A percentile compares a stretch with the other conserved stretches of the same genome.
phyloP scores from a whole-genome alignment of 2,797 vertebrate species.

The Lithobates sylvaticus region DNA sequence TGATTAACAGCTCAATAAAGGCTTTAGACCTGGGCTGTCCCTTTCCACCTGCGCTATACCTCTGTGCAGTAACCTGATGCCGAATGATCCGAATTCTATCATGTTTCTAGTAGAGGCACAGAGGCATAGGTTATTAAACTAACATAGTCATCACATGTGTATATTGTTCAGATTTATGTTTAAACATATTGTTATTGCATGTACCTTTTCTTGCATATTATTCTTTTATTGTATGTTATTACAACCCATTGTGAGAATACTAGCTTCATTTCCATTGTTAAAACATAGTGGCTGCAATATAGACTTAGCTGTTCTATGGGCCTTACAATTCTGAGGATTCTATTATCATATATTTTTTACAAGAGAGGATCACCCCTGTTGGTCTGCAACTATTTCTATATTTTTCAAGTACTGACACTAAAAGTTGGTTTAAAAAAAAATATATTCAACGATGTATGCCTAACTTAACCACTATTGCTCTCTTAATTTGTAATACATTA shows the following conservation, averaged over 20 bases:
- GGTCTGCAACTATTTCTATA: not conserved
- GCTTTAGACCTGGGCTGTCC: conserved; percentile 20
- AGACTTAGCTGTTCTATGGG: not conserved
- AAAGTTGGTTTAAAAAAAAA: no score
- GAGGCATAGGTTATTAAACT: not conserved
- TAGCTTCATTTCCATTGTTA: not conserved
- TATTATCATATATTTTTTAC: not conserved
- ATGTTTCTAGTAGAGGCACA: not conserved
- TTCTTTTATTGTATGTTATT: not conserved
- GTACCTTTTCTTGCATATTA: not conserved
- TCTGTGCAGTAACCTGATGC: conserved; percentile 36
- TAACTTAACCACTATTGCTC: no score
- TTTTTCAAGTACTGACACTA: no score
- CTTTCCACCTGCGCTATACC: conserved; percentile 28
- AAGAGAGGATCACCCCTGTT: not conserved
- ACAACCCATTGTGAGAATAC: not conserved
- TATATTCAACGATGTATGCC: no score
- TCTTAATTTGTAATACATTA: no score
- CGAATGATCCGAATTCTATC: not conserved
- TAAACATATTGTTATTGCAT: not conserved
- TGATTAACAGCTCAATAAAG: conserved; percentile 32
- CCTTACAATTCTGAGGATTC: not conserved
- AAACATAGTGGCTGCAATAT: not conserved
- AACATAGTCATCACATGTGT: not conserved
- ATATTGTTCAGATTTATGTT: not conserved